Evolutionary conservation across 2,113 vertebrate genomes (phyloP).

Genomic region (Erythrocercus mccallii): DNA sequence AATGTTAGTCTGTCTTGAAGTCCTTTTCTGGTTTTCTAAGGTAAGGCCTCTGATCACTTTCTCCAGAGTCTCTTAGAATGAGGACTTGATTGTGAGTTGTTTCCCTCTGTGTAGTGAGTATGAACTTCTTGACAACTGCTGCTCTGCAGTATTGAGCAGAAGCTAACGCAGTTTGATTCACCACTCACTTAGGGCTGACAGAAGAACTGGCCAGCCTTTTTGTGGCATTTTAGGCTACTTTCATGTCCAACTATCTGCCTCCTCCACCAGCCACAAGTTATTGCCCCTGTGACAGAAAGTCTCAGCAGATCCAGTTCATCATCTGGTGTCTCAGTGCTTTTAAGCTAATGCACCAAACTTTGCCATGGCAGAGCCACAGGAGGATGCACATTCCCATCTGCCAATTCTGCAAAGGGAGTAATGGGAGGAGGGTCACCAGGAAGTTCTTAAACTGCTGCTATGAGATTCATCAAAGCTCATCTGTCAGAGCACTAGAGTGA

Average conservation of each 20-base stretch:
- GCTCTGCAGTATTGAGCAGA: neutral
- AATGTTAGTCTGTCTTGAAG: neutral
- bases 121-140: neutral
- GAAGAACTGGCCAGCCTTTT: conserved; percentile 38
- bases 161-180: conserved; percentile 20
- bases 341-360: conserved; percentile 35
- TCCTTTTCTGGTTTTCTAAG: neutral
- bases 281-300: conserved; percentile 16
- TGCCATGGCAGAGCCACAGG: neutral
- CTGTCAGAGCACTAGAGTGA: neutral
- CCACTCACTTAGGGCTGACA: neutral
- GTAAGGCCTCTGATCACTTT: neutral
- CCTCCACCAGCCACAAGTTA: conserved; percentile 38
- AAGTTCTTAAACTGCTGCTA: conserved; percentile 34
- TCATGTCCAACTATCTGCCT: conserved; percentile 40
- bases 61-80: neutral
- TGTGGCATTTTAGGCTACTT: conserved; percentile 49
- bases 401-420: neutral
- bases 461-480: neutral
- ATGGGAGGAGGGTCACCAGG: neutral
- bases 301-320: conserved; percentile 26
- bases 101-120: neutral
- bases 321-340: conserved; percentile 32
- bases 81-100: neutral
- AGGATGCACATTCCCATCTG: conserved; percentile 10